phyloP scores from a whole-genome alignment of 35 echinoderm and acorn worm species.

The Apostichopus californicus region DNA sequence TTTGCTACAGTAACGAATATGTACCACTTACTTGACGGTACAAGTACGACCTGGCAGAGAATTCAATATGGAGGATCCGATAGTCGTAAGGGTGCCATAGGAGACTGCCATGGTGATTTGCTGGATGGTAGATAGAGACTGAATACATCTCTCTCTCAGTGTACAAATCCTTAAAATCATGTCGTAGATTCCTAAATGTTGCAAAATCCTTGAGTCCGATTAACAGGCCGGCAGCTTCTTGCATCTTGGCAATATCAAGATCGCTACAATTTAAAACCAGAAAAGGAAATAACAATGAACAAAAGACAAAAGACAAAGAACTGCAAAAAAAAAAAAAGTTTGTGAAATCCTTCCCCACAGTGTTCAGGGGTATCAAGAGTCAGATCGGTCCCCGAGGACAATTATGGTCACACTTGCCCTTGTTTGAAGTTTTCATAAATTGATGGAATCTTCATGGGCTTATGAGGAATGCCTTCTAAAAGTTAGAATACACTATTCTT shows the following conservation, averaged over 20 bases:
- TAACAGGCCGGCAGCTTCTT: constrained; percentile 33
- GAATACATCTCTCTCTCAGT: constrained; percentile 43
- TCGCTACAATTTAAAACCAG: background rate
- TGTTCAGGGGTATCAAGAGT: too few relatives aligned
- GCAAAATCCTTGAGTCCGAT: constrained; percentile 47
- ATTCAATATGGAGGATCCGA: constrained; percentile 15
- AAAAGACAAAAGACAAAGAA: too few relatives aligned
- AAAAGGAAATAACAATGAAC: too few relatives aligned
- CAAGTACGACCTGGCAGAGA: constrained; percentile 42
- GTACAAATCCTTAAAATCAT: constrained; percentile 45
- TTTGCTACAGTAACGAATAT: background rate
- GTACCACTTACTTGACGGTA: constrained; percentile 27
- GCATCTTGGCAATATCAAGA: constrained; percentile 36
- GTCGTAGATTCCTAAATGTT: constrained; percentile 21
- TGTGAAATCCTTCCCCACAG: too few relatives aligned
- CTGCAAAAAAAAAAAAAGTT: too few relatives aligned
- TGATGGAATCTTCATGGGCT: too few relatives aligned
- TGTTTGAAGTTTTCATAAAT: too few relatives aligned
- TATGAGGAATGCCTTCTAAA: too few relatives aligned
- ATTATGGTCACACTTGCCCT: too few relatives aligned
- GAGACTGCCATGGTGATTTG: constrained; percentile 6
- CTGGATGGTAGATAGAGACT: constrained; percentile 35
- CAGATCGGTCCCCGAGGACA: too few relatives aligned
- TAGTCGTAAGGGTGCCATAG: background rate
- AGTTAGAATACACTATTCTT: too few relatives aligned